A percentile compares a stretch with the other conserved stretches of the same genome.
Evolutionary conservation across 2,797 vertebrate genomes (phyloP).

Genomic region (Chloroceryle amazona): DNA sequence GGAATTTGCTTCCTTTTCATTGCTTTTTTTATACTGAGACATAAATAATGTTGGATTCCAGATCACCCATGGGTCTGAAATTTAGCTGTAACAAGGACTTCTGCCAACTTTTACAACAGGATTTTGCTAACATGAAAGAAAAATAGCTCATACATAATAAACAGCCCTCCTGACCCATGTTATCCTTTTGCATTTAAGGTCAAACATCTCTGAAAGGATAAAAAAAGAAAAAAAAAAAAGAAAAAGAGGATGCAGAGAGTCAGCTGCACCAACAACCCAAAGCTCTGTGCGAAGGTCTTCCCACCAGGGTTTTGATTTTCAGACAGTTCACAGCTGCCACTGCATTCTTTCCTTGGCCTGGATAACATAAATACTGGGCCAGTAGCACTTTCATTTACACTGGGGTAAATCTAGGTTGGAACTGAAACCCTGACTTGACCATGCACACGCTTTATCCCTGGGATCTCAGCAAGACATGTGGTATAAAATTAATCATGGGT

Average conservation of each 20-base stretch:
- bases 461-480: not conserved
- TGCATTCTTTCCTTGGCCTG: constrained; percentile 1
- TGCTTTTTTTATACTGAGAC: constrained; percentile 43
- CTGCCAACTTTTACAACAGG: constrained; percentile 55
- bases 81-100: constrained; percentile 32
- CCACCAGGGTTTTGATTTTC: not conserved
- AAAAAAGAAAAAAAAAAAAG: not conserved
- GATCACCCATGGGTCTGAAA: constrained; percentile 52
- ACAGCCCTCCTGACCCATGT: constrained; percentile 14
- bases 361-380: not conserved
- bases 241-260: constrained; percentile 33
- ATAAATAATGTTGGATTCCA: constrained; percentile 66
- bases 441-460: not conserved
- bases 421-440: not conserved
- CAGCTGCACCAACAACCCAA: constrained; percentile 61
- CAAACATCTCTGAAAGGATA: constrained; percentile 11
- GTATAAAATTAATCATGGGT: not conserved
- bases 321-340: constrained; percentile 47
- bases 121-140: constrained; percentile 67
- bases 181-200: constrained; percentile 59
- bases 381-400: not conserved
- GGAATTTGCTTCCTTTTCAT: constrained; percentile 42
- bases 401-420: constrained; percentile 25
- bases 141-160: constrained; percentile 52
- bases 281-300: not conserved